phyloP scores from a whole-genome alignment of 2,888 invertebrate species.

The Alcis repandata region DNA sequence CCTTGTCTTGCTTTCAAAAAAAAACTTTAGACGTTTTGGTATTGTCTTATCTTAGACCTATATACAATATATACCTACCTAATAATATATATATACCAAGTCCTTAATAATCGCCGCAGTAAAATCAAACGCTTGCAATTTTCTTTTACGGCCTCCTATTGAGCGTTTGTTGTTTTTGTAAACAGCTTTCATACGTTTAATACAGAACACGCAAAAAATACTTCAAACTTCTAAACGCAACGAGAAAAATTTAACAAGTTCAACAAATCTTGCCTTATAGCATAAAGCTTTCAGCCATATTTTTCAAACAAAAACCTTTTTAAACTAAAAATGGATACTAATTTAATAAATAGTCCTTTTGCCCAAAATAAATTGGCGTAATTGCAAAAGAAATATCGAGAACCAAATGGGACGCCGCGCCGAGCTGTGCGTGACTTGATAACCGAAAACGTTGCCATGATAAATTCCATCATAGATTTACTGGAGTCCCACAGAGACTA shows the following conservation, averaged over 20 bases:
- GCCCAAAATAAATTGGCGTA: slow-evolving; percentile 60
- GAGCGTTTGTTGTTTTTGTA: too few relatives aligned
- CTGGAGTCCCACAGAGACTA: slow-evolving; percentile 1
- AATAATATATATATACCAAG: too few relatives aligned
- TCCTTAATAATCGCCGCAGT: too few relatives aligned
- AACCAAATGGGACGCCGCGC: slow-evolving; percentile 53
- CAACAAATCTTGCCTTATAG: slow-evolving; percentile 42
- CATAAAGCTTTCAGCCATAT: slow-evolving; percentile 48
- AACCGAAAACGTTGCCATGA: slow-evolving; percentile 53
- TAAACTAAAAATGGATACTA: slow-evolving; percentile 60
- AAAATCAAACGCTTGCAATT: too few relatives aligned
- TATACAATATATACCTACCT: too few relatives aligned
- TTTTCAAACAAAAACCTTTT: slow-evolving; percentile 55
- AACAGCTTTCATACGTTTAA: too few relatives aligned
- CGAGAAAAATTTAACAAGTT: slow-evolving; percentile 17
- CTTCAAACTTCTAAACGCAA: not conserved
- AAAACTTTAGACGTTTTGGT: too few relatives aligned
- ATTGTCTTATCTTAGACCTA: too few relatives aligned
- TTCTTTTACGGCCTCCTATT: too few relatives aligned
- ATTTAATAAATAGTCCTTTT: slow-evolving; percentile 66
- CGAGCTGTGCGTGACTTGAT: slow-evolving; percentile 57
- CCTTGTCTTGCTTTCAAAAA: too few relatives aligned
- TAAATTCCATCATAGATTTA: slow-evolving; percentile 37
- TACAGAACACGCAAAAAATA: too few relatives aligned
- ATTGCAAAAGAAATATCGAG: slow-evolving; percentile 60